Conservation (phyloP, 2,113 vertebrate species). For the Cyprinodon variegatus region DNA sequence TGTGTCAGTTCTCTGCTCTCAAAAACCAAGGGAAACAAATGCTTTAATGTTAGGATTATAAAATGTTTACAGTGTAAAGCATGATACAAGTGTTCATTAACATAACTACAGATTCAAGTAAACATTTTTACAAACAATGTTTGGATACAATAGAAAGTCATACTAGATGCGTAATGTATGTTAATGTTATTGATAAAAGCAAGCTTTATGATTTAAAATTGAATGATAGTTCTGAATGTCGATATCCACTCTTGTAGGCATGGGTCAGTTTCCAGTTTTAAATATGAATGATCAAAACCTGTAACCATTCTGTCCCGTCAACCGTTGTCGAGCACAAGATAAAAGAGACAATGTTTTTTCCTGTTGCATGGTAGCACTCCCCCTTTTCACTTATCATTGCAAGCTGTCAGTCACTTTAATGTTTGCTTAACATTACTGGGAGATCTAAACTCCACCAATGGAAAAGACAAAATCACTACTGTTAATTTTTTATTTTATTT, state of each 20-base stretch:
- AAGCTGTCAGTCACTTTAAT: background rate
- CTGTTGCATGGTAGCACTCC: too few relatives aligned
- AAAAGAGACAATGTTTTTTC: too few relatives aligned
- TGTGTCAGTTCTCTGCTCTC: constrained; percentile 28
- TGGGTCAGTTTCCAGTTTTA: background rate
- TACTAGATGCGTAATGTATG: too few relatives aligned
- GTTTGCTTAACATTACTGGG: background rate
- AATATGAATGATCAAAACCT: too few relatives aligned
- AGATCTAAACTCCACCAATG: background rate
- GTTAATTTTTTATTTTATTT: background rate
- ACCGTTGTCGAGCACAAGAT: too few relatives aligned
- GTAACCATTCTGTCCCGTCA: too few relatives aligned
- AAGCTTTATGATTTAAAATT: background rate
- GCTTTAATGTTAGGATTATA: constrained; percentile 44
- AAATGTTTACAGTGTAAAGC: constrained; percentile 28
- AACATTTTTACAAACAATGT: constrained; percentile 6
- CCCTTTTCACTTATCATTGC: too few relatives aligned
- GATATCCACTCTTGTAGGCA: background rate
- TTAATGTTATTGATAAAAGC: too few relatives aligned
- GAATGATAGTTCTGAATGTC: background rate
- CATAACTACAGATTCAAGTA: constrained; percentile 13
- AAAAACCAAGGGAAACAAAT: constrained; percentile 38
- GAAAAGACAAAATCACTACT: background rate
- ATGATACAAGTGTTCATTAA: constrained; percentile 39
- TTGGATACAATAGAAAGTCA: constrained; percentile 9